Percentiles rank a stretch among this genome's conserved stretches.
phyloP scores from a whole-genome alignment of 2,888 invertebrate genomes.

The Adelphocoris suturalis region DNA sequence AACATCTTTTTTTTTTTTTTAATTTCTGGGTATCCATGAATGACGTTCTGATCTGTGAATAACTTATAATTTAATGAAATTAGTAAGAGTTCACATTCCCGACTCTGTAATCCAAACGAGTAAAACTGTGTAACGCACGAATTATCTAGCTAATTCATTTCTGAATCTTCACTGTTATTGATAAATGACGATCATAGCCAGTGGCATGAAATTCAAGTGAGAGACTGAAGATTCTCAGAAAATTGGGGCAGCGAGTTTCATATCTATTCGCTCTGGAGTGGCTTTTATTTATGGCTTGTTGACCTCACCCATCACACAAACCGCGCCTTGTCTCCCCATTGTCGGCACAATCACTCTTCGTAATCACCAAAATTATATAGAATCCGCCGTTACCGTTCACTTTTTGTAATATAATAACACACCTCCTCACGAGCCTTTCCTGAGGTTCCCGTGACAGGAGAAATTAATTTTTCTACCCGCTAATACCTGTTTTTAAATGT shows the following conservation, averaged over 20 bases:
- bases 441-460: constrained; percentile 53
- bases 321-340: constrained; percentile 59
- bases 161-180: too few species aligned
- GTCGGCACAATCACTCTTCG: constrained; percentile 66
- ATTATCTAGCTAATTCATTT: too few species aligned
- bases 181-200: neutral
- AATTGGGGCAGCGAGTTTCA: constrained; percentile 7
- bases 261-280: neutral
- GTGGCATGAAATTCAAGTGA: neutral
- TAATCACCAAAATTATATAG: constrained; percentile 62
- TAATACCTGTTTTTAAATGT: constrained; percentile 64
- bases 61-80: too few species aligned
- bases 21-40: too few species aligned
- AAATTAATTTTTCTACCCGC: constrained; percentile 67
- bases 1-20: too few species aligned
- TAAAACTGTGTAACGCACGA: too few species aligned
- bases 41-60: too few species aligned
- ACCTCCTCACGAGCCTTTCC: constrained; percentile 56
- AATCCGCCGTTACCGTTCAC: constrained; percentile 63
- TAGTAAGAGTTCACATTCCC: too few species aligned
- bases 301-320: constrained; percentile 45
- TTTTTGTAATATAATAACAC: constrained; percentile 61
- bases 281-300: constrained; percentile 58
- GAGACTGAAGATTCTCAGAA: neutral
- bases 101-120: too few species aligned